These are phyloP conservation scores for Bombus balteatus DNA, from an alignment of 1,140 invertebrate species.

Conservation along the genomic window DNA sequence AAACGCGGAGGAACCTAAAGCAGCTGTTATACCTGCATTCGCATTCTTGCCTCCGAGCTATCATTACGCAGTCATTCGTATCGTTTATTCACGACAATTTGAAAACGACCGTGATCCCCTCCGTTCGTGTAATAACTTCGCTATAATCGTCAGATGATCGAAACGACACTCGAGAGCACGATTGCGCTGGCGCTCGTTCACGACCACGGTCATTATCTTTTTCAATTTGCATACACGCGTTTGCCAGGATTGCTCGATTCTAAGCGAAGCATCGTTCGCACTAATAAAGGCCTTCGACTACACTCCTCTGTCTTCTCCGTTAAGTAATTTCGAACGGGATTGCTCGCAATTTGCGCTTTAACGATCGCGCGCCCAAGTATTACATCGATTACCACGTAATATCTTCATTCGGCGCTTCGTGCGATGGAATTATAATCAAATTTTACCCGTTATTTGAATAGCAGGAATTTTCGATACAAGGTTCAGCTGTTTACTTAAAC, in stretches of 20 bases:
- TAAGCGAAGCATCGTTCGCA: not conserved
- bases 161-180: conserved; percentile 1
- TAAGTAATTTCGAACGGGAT: conserved; percentile 55
- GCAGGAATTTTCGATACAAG: not conserved
- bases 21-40: conserved; percentile 29
- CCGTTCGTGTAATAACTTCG: conserved; percentile 42
- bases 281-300: conserved; percentile 30
- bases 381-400: conserved; percentile 16
- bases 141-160: conserved; percentile 50
- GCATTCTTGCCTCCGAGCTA: conserved; percentile 45
- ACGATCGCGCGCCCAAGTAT: conserved; percentile 31
- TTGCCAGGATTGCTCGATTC: conserved; percentile 40
- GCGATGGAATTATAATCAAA: not conserved
- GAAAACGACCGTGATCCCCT: conserved; percentile 47
- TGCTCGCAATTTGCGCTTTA: conserved; percentile 45
- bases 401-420: conserved; percentile 27
- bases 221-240: conserved; percentile 61
- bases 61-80: conserved; percentile 42
- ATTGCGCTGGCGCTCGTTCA: not conserved
- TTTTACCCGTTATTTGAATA: not conserved
- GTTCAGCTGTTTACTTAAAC: not conserved
- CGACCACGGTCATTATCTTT: conserved; percentile 28
- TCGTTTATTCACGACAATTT: conserved; percentile 49
- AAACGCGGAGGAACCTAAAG: not conserved
- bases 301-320: not conserved